Percentiles rank a stretch among this genome's conserved stretches.
Evolutionary conservation across 2,113 vertebrate genomes (phyloP).

Genomic region (Vidua macroura): DNA sequence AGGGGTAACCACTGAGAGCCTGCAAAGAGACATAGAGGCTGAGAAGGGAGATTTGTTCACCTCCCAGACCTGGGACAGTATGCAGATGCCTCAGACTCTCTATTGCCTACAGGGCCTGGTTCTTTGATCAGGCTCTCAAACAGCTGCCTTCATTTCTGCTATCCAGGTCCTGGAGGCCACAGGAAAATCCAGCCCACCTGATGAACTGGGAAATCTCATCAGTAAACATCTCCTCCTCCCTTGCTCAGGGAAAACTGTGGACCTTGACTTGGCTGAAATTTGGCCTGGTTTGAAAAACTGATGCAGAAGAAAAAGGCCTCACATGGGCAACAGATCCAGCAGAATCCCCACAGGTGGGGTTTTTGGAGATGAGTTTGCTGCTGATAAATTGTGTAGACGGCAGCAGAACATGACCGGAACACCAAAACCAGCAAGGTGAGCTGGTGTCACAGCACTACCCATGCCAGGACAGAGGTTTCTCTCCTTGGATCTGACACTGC

Average conservation of each 20-base stretch:
- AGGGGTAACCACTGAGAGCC: not conserved
- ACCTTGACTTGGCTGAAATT: not conserved
- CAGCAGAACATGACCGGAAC: not conserved
- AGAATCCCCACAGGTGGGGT: accelerated
- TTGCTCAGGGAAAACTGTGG: not conserved
- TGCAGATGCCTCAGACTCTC: not conserved
- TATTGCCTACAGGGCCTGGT: not conserved
- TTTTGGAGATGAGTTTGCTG: not conserved
- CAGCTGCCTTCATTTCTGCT: not conserved
- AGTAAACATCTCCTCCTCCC: not conserved
- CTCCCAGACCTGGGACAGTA: not conserved
- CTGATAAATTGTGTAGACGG: not conserved
- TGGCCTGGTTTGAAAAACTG: not conserved
- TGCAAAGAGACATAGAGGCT: not conserved
- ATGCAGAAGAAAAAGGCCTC: not conserved
- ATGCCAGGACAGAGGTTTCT: not conserved
- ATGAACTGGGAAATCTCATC: not conserved
- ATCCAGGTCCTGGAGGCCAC: not conserved
- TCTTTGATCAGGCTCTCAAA: not conserved
- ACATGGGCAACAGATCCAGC: not conserved
- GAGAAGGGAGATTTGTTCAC: not conserved
- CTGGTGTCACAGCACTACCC: not conserved
- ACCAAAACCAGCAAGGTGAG: not conserved
- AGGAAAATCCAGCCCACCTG: not conserved
- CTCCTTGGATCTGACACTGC: not conserved